Evolutionary conservation across 92 coral and sea anemone genomes (phyloP).

Genomic region (Paragorgia papillata): DNA sequence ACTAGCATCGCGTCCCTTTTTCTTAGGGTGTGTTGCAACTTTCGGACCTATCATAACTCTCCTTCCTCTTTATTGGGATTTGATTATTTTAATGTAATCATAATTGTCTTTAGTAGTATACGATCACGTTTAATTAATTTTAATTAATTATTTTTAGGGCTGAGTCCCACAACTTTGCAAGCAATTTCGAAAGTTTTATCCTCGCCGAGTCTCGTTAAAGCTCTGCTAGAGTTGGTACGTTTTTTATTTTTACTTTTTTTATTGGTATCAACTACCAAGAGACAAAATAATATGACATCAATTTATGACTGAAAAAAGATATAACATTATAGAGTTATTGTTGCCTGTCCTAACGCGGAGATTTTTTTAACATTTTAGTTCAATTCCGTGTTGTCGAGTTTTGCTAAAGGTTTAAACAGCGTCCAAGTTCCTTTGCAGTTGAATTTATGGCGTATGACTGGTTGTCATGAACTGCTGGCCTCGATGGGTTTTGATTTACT

Average conservation of each 20-base stretch:
- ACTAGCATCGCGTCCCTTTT: too few relatives aligned
- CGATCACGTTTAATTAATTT: not conserved
- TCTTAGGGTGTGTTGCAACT: too few relatives aligned
- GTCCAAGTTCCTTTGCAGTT: constrained; percentile 91
- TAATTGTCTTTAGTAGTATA: not conserved
- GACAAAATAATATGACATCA: too few relatives aligned
- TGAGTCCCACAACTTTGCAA: constrained; percentile 94
- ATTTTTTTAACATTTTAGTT: constrained; percentile 61
- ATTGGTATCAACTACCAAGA: too few relatives aligned
- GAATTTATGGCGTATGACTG: constrained; percentile 87
- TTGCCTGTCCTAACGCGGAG: too few relatives aligned
- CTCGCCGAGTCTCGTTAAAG: constrained; percentile 70
- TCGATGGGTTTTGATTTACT: constrained; percentile 96
- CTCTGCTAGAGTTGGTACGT: constrained; percentile 74
- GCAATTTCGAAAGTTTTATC: constrained; percentile 86
- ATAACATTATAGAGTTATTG: too few relatives aligned
- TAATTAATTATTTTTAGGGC: constrained; percentile 56
- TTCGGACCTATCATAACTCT: too few relatives aligned
- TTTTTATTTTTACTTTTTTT: too few relatives aligned
- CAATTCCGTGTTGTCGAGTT: constrained; percentile 85
- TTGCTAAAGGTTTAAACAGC: constrained; percentile 83
- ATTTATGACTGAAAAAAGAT: too few relatives aligned
- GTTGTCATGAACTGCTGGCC: constrained; percentile 98
- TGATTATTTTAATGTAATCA: not conserved
- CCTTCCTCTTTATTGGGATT: too few relatives aligned